These are phyloP conservation scores for Bryconaethiops microstoma DNA, from an alignment of 2,797 vertebrate genomes.

Conservation along the genomic window DNA sequence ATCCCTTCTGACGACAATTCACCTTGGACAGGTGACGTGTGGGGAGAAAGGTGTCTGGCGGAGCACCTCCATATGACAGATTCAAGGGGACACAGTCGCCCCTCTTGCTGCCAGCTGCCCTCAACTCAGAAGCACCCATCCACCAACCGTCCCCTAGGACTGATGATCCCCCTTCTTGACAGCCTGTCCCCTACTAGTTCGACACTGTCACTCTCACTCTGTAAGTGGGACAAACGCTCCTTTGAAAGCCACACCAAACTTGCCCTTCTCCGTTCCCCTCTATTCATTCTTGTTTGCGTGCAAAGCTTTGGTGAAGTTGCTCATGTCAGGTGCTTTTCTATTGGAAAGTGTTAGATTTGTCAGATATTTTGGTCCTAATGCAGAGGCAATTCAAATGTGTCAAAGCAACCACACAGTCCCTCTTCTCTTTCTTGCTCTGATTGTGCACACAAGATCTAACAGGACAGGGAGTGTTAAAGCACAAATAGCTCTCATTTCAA, in stretches of 20 bases:
- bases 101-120: conserved; percentile 76
- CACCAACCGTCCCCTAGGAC: conserved; percentile 61
- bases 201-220: conserved; percentile 53
- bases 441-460: conserved; percentile 62
- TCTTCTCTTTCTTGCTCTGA: conserved; percentile 59
- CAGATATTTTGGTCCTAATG: conserved; percentile 40
- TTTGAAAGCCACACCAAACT: conserved; percentile 50
- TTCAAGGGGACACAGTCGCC: conserved; percentile 77
- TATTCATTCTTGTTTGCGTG: conserved; percentile 56
- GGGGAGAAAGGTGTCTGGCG: conserved; percentile 63
- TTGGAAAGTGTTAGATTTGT: conserved; percentile 35
- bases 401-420: conserved; percentile 29
- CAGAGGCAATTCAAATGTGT: conserved; percentile 34
- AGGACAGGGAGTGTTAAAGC: conserved; percentile 97
- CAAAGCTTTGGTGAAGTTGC: conserved; percentile 42
- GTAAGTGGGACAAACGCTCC: conserved; percentile 56
- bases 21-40: conserved; percentile 73
- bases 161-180: conserved; percentile 57
- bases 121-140: conserved; percentile 54
- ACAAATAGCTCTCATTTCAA: conserved; percentile 99
- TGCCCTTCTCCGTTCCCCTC: conserved; percentile 47
- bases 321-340: conserved; percentile 38
- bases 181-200: conserved; percentile 54
- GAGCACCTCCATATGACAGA: conserved; percentile 75
- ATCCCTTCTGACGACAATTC: conserved; percentile 58